These are phyloP conservation scores for Kryphioiulus occultus DNA, from an alignment of 2,888 invertebrate genomes.

Conservation along the genomic window DNA sequence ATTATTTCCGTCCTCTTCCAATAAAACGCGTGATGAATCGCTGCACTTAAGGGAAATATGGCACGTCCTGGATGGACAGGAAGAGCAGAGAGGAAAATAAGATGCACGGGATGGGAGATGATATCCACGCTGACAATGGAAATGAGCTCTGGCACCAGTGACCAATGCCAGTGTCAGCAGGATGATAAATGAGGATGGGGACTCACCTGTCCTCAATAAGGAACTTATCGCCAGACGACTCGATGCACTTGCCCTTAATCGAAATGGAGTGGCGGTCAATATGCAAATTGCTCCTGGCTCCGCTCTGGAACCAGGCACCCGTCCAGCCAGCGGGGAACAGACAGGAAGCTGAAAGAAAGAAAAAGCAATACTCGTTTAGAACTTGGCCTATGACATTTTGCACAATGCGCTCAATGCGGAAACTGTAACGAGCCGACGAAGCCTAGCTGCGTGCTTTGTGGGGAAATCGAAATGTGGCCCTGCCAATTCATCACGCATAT, in stretches of 20 bases:
- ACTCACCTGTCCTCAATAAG: constrained; percentile 89
- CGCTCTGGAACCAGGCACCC: constrained; percentile 56
- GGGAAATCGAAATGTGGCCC: neutral
- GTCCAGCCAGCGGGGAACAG: constrained; percentile 54
- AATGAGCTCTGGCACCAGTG: neutral
- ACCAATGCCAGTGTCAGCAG: neutral
- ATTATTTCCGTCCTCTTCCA: constrained; percentile 46
- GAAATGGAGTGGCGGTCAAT: constrained; percentile 54
- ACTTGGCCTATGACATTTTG: neutral
- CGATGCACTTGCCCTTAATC: constrained; percentile 84
- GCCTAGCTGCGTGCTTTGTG: no score
- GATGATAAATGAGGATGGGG: constrained; percentile 40
- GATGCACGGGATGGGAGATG: constrained; percentile 31
- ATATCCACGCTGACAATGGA: neutral
- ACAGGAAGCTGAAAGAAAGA: constrained; percentile 47
- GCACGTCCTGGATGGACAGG: neutral
- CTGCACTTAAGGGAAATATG: constrained; percentile 46
- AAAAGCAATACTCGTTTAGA: neutral
- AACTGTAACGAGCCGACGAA: neutral
- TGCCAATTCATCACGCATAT: neutral
- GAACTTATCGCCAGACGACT: constrained; percentile 86
- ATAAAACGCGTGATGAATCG: constrained; percentile 42
- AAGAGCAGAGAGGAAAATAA: neutral
- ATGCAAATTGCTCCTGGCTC: constrained; percentile 50
- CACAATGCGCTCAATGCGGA: neutral